Base-by-base conservation (phyloP, 2,888 invertebrate species). In the Sturmia bella region DNA sequence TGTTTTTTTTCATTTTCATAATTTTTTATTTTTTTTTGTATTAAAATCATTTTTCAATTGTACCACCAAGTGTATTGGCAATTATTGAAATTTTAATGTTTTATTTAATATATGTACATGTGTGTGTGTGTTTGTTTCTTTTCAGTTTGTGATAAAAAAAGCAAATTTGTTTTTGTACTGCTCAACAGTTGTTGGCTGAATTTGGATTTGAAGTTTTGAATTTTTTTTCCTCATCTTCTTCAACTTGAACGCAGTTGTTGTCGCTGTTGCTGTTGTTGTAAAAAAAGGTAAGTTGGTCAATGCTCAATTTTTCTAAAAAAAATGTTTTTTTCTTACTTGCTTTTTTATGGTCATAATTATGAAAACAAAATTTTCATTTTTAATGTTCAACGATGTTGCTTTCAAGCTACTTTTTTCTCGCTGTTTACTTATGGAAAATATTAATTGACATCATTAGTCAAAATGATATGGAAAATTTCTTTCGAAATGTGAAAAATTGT, bases 401-500 rank as follows among this genome's bases (percentile, higher is more conserved):
- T 69, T 68, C 41, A 59, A 39, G 61, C 32, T 66, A 15, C n/a
- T 66, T 24, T 50, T 52, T 21, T 54, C 17, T 39, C 57, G 11
- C 5, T 57, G 27, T 70, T 52, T 57, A 37, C 70, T 61, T 56
- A 63, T 70, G 66, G 79, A 59, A 77, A 73, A 77, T 73, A 81
- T 81, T 81, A 81, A 81, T 81, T 81, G 81, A 76, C 68, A 81
- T 81, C 77, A 81, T 81, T 81, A 69, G 77, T 81, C 77, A 81
- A 77, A 81, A 81, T 77, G 81, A 81, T 81, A 81, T 73, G 77
- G 74, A 61, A 73, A 68, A 52, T 79, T 63, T 73, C n/a, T 24
- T 66, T 73, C 45, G 50, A 57, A 63, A 45, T 70, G 45, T 72
- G 77, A 57, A 78, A 57, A 70, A 78, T 70, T 72, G 48, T 39